These are phyloP conservation scores for Apteryx mantelli DNA, from an alignment of 2,113 vertebrate species.

Conservation along the genomic window DNA sequence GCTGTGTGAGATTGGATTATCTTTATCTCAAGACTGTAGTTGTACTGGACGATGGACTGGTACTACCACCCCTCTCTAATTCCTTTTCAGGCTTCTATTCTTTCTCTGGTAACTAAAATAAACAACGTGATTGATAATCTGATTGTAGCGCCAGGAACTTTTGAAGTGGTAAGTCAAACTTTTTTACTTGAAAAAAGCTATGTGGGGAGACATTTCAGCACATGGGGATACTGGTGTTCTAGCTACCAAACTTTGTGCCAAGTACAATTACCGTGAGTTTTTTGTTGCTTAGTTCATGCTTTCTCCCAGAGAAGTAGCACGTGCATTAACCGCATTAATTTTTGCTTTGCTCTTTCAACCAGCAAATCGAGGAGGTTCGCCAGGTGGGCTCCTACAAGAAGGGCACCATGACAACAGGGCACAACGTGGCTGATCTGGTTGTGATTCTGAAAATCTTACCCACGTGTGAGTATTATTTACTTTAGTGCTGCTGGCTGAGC, in stretches of 20 bases:
- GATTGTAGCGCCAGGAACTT: constrained; percentile 95
- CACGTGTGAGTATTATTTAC: constrained; percentile 81
- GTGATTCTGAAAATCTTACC: constrained; percentile 98
- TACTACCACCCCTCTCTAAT: not conserved
- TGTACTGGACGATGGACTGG: rapidly evolving
- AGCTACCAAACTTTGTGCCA: rapidly evolving
- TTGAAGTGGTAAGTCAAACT: constrained; percentile 91
- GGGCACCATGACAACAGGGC: constrained; percentile 95
- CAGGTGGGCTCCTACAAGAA: constrained; percentile 99
- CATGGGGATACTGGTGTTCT: rapidly evolving
- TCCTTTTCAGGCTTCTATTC: constrained; percentile 88
- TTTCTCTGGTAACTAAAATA: constrained; percentile 98
- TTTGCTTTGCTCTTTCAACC: not conserved
- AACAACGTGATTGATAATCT: constrained; percentile 98
- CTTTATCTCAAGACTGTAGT: not conserved
- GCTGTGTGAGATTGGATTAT: not conserved
- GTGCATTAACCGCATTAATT: rapidly evolving
- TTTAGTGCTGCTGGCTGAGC: rapidly evolving
- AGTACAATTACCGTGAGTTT: rapidly evolving
- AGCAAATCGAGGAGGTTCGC: constrained; percentile 99
- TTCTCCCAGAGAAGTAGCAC: rapidly evolving
- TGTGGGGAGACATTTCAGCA: rapidly evolving
- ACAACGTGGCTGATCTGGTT: constrained; percentile 95
- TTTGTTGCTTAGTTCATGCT: not conserved
- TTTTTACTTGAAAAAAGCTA: too few relatives aligned